phyloP scores from a whole-genome alignment of 2,888 invertebrate genomes.

The Neoitamus cyanurus region DNA sequence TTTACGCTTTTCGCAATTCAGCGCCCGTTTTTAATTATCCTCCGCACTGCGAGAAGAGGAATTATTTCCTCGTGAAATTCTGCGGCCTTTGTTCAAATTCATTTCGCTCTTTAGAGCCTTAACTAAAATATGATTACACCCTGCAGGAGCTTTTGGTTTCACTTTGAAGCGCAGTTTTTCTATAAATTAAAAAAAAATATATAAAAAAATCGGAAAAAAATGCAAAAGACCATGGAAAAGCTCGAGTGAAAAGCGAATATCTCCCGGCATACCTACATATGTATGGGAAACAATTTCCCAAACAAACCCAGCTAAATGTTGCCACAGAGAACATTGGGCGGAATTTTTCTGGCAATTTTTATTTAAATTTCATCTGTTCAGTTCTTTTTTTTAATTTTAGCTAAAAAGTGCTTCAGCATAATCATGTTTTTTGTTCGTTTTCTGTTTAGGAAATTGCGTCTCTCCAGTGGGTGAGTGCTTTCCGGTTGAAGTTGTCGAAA shows the following conservation, averaged over 20 bases:
- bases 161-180: not conserved
- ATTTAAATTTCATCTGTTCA: not conserved
- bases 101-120: not conserved
- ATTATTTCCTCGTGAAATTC: not conserved
- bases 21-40: not conserved
- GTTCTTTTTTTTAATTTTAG: not conserved
- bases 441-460: not conserved
- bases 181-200: not conserved
- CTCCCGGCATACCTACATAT: not conserved
- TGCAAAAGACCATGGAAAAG: not conserved
- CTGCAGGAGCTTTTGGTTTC: not conserved
- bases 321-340: not conserved
- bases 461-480: not conserved
- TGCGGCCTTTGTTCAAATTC: not conserved
- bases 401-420: not conserved
- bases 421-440: not conserved
- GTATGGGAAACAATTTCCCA: not conserved
- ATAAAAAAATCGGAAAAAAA: not conserved
- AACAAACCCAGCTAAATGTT: not conserved
- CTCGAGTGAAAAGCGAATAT: not conserved
- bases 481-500: not conserved
- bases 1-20: not conserved
- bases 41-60: not conserved
- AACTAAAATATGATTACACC: not conserved
- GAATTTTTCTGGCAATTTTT: not conserved